phyloP scores from a whole-genome alignment of 2,888 invertebrate species.

The Caenorhabditis japonica region DNA sequence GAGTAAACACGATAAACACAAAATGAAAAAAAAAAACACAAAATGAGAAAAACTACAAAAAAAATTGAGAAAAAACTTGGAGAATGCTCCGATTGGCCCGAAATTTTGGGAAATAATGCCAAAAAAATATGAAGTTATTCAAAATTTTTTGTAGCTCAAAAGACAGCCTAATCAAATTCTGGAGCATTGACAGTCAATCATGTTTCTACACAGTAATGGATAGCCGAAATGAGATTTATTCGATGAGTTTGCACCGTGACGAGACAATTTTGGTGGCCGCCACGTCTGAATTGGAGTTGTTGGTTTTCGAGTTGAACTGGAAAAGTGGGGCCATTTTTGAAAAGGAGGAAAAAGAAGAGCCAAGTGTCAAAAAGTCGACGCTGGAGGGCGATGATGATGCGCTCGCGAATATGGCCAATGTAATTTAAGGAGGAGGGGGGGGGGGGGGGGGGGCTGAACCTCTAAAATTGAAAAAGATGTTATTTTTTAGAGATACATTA shows the following conservation, averaged over 20 bases:
- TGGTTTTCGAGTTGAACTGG: slow-evolving; percentile 82
- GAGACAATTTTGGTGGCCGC: slow-evolving; percentile 90
- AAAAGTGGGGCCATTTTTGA: slow-evolving; percentile 53
- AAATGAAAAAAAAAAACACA: no score
- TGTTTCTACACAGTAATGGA: slow-evolving; percentile 95
- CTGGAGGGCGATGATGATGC: slow-evolving; percentile 56
- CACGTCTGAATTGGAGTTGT: slow-evolving; percentile 86
- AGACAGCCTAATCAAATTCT: slow-evolving; percentile 95
- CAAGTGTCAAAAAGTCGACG: slow-evolving; percentile 27
- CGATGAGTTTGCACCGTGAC: slow-evolving; percentile 85
- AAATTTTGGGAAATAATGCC: no score
- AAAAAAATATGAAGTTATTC: neutral
- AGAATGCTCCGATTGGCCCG: no score
- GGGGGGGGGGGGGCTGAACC: no score
- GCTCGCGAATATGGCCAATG: slow-evolving; percentile 49
- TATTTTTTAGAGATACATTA: slow-evolving; percentile 82
- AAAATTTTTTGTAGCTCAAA: slow-evolving; percentile 82
- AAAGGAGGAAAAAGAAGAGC: slow-evolving; percentile 33
- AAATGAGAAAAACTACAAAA: no score
- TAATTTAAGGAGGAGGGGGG: neutral
- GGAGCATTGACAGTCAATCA: slow-evolving; percentile 94
- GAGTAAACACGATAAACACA: no score
- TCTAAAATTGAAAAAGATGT: neutral
- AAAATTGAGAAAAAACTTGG: no score
- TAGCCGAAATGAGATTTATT: slow-evolving; percentile 83